These are phyloP conservation scores for Syrmaticus mikado DNA, from an alignment of 2,113 vertebrate species.

Conservation along the genomic window DNA sequence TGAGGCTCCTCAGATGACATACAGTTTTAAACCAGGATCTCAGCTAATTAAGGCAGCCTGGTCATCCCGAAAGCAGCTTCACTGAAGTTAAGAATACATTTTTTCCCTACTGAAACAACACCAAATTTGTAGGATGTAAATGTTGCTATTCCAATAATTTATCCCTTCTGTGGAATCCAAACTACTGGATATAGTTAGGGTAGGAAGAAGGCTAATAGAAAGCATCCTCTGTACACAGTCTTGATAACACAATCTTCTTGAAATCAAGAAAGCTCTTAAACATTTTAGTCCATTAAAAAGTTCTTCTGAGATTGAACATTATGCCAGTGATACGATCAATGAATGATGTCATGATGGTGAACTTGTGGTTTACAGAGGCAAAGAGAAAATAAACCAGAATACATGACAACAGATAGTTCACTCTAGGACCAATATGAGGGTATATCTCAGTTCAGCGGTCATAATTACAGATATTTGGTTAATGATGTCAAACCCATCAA, in stretches of 20 bases:
- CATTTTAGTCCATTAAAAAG: background rate
- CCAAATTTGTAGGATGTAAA: background rate
- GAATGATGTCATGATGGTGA: rapidly evolving
- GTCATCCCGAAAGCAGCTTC: background rate
- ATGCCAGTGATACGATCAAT: background rate
- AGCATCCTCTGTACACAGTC: background rate
- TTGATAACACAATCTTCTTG: background rate
- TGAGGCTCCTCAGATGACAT: background rate
- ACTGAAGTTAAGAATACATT: background rate
- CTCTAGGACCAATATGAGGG: background rate
- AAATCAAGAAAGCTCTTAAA: background rate
- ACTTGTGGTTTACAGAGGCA: background rate
- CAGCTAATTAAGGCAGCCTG: background rate
- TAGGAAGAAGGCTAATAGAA: background rate
- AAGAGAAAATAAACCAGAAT: background rate
- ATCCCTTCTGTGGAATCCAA: background rate
- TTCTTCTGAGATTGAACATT: background rate
- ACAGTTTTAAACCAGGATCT: background rate
- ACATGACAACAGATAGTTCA: background rate
- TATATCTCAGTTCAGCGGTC: background rate
- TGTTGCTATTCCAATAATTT: background rate
- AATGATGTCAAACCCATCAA: background rate
- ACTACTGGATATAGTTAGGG: background rate
- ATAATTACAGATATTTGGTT: background rate
- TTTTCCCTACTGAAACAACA: background rate